Evolutionary conservation across 2,797 vertebrate genomes (phyloP).

Genomic region (Anniella stebbinsi): DNA sequence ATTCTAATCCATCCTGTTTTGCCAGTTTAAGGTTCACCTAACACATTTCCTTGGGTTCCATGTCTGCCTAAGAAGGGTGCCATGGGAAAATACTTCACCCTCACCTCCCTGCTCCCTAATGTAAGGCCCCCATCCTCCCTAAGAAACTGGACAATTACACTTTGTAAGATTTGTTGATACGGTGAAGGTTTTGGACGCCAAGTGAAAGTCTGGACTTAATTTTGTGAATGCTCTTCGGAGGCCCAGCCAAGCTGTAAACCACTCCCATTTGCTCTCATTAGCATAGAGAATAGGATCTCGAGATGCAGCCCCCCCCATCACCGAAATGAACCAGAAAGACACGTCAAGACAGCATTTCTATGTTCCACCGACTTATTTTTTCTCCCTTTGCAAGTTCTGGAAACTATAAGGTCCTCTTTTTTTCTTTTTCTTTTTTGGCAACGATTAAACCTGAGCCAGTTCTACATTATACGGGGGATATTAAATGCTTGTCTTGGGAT

Average conservation of each 20-base stretch:
- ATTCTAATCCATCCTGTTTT: conserved; percentile 30
- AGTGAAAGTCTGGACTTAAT: conserved; percentile 68
- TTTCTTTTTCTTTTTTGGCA: not conserved
- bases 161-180: conserved; percentile 57
- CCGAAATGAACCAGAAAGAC: conserved; percentile 47
- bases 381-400: not conserved
- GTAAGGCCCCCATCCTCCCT: conserved; percentile 39
- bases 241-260: conserved; percentile 18
- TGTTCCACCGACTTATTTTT: not conserved
- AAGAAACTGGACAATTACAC: conserved; percentile 64
- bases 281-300: conserved; percentile 42
- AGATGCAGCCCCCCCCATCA: not conserved
- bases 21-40: conserved; percentile 25
- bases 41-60: conserved; percentile 16
- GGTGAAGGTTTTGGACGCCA: conserved; percentile 60
- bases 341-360: not conserved
- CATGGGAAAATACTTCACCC: conserved; percentile 56
- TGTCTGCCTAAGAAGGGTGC: conserved; percentile 45
- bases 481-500: not conserved
- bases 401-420: not conserved
- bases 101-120: conserved; percentile 45
- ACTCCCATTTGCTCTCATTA: conserved; percentile 32
- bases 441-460: not conserved
- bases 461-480: too few species aligned
- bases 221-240: conserved; percentile 69